Evolutionary conservation across 2,113 vertebrate species (phyloP).

Genomic region (Otus sunia): DNA sequence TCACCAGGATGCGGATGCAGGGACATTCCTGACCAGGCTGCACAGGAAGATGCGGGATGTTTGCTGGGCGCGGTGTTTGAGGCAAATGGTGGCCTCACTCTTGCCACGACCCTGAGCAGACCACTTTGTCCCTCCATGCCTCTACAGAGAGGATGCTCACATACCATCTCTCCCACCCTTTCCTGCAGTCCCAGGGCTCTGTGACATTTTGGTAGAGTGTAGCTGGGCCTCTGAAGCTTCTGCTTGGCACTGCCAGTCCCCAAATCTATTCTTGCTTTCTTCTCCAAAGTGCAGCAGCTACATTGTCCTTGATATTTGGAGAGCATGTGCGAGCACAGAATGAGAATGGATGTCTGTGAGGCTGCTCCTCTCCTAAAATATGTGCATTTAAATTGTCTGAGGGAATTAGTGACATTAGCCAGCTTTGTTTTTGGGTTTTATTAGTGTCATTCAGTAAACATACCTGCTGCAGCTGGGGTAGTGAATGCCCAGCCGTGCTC

Average conservation of each 20-base stretch:
- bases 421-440: conserved; percentile 13
- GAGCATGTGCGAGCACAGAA: not conserved
- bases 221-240: not conserved
- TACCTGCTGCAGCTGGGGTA: not conserved
- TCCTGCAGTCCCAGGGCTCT: not conserved
- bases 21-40: rapidly evolving
- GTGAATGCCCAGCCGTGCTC: not conserved
- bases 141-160: not conserved
- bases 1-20: rapidly evolving
- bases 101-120: not conserved
- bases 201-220: not conserved
- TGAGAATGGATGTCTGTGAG: not conserved
- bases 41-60: rapidly evolving
- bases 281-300: not conserved
- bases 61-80: rapidly evolving
- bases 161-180: not conserved
- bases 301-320: not conserved
- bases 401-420: conserved; percentile 58
- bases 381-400: conserved; percentile 44
- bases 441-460: conserved; percentile 22
- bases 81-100: not conserved
- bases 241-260: not conserved
- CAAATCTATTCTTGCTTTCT: not conserved
- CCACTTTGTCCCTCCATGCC: not conserved
- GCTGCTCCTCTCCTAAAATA: conserved; percentile 23